Evolutionary conservation across 2,797 vertebrate genomes (phyloP).

Genomic region (Myotis vivesi): DNA sequence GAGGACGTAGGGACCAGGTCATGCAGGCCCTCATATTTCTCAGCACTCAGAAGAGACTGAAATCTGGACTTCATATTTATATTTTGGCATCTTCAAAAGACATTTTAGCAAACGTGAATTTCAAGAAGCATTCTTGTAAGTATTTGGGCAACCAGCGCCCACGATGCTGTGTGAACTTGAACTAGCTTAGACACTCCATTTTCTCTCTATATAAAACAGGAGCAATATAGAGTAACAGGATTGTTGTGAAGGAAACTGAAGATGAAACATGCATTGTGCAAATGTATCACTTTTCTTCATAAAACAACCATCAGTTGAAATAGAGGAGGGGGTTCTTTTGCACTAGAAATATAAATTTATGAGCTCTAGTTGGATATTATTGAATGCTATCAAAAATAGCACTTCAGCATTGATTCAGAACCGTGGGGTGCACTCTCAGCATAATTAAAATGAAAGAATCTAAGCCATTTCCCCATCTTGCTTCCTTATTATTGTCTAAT

Average conservation of each 20-base stretch:
- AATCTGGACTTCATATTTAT: neutral
- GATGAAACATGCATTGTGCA: neutral
- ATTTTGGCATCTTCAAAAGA: neutral
- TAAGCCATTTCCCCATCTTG: slow-evolving; percentile 83
- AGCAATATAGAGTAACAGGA: neutral
- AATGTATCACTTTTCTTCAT: neutral
- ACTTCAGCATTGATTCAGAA: slow-evolving; percentile 83
- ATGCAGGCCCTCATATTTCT: neutral
- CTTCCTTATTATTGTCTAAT: slow-evolving; percentile 87
- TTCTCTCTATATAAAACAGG: neutral
- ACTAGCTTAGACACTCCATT: neutral
- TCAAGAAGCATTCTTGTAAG: neutral
- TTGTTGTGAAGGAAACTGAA: neutral
- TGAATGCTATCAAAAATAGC: slow-evolving; percentile 84
- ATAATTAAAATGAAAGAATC: slow-evolving; percentile 86
- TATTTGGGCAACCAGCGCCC: neutral
- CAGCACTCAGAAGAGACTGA: neutral
- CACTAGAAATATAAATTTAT: slow-evolving; percentile 81
- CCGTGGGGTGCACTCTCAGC: slow-evolving; percentile 83
- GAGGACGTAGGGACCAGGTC: neutral
- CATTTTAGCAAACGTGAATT: neutral
- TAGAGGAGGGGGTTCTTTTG: neutral
- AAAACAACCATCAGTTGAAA: neutral
- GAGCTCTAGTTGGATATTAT: slow-evolving; percentile 82
- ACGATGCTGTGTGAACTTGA: neutral